These are phyloP conservation scores for Tinea semifulvella DNA, from an alignment of 2,888 invertebrate genomes.

Conservation along the genomic window DNA sequence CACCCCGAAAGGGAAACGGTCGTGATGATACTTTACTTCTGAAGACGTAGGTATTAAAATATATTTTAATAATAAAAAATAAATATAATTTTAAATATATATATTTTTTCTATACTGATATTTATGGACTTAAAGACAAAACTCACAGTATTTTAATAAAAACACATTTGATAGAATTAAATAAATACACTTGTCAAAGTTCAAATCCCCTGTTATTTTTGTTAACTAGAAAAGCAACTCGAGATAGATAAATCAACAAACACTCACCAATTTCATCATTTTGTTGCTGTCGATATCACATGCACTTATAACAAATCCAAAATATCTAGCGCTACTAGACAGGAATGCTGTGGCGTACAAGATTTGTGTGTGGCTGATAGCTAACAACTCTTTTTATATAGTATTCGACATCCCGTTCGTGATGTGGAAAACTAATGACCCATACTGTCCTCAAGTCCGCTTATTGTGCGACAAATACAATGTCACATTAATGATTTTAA, in stretches of 20 bases:
- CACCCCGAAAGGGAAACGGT: no score
- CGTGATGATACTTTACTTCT: no score
- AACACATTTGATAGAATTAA: no score
- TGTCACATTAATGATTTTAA: constrained; percentile 52
- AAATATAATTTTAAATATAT: no score
- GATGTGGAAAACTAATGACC: constrained; percentile 51
- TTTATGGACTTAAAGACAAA: no score
- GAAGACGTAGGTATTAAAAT: no score
- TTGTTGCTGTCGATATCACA: constrained; percentile 21
- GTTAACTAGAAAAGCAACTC: no score
- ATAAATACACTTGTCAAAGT: no score
- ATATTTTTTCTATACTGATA: no score
- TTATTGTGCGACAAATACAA: constrained; percentile 32
- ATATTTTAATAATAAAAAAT: no score
- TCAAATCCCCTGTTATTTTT: no score
- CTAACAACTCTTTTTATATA: background rate
- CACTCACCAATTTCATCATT: constrained; percentile 54
- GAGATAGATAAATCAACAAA: constrained; percentile 6
- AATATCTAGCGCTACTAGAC: constrained; percentile 43
- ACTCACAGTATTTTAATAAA: no score
- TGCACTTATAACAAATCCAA: constrained; percentile 27
- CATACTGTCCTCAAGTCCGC: constrained; percentile 31
- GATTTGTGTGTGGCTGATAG: background rate
- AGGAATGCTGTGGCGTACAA: constrained; percentile 30
- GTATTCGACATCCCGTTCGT: constrained; percentile 34